These are phyloP conservation scores for Thalassophryne amazonica DNA, from an alignment of 2,797 vertebrate species.

Conservation along the genomic window DNA sequence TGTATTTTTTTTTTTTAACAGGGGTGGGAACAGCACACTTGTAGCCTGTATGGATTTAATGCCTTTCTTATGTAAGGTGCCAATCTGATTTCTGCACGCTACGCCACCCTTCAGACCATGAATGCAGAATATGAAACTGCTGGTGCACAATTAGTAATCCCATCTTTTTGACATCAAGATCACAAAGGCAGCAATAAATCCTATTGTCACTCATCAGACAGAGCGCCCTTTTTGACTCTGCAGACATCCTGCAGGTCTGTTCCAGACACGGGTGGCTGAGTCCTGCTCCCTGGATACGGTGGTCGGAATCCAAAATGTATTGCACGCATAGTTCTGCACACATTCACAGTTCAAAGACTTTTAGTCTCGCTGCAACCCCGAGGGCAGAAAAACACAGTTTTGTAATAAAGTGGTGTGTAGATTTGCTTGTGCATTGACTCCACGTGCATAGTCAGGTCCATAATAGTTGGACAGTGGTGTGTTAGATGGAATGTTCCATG, in stretches of 20 bases:
- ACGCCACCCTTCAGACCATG: background rate
- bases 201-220: background rate
- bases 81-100: background rate
- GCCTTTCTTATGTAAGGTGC: conserved; percentile 10
- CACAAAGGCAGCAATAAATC: conserved; percentile 3
- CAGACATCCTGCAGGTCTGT: background rate
- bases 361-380: no score
- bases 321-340: background rate
- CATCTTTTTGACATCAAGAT: background rate
- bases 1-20: background rate
- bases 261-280: background rate
- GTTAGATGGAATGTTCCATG: no score
- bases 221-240: background rate
- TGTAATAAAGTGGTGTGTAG: no score
- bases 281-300: background rate
- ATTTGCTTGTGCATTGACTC: no score
- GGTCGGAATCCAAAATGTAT: background rate
- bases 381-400: no score
- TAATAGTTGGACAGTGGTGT: no score
- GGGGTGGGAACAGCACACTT: background rate
- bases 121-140: background rate
- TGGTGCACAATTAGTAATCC: background rate
- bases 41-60: conserved; percentile 9
- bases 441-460: no score
- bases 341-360: no score